Base-by-base conservation (phyloP, 2,888 invertebrate genomes). In the Drosophila greeni region DNA sequence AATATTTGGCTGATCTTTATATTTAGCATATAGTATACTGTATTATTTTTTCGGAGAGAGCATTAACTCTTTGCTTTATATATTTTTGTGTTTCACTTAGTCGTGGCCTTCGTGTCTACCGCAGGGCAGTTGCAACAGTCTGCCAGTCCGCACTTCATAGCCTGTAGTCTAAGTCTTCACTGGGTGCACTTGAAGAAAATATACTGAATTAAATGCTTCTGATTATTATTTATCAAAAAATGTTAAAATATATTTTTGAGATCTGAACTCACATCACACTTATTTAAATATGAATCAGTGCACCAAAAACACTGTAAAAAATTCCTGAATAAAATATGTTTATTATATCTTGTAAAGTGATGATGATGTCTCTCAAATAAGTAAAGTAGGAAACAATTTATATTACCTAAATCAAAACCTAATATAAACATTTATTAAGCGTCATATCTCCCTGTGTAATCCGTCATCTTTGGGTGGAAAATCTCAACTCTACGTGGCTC, bases 41-140 rank as follows among this genome's bases (percentile, higher is more conserved):
- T 2, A 8, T 14, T 20, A 7, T 39, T 23, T 20, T 23, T 7
- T 7, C 1, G 0, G 5, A 26, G 9, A 56, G 55, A 5, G 54
- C 16, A 29, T 56, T 11, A 4, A 9, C 14, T 14, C 5, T 36
- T 12, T 11, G 18, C 0, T n/a, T 20, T 12, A 5, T 5, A 26
- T 20, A 12, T 24, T 26, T 49, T 37, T 18, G n/a, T 18, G n/a
- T 45, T 9, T 12, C 14, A 31, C 29, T 58, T 51, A 39, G 66
- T 62, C 61, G 66, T 72, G 69, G 69, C 69, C 66, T 75, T 77
- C 81, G 78, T 78, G 73, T 67, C 47, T 53, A 48, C 60, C 71
- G 61, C 74, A 53, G 45, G 55, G 65, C 68, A 56, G 54, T 48
- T 70, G 66, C 61, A 49, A 59, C 29, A 45, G 59, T 59, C 59